Base-by-base conservation (phyloP, 2,797 vertebrate genomes). In the Onychomys torridus region DNA sequence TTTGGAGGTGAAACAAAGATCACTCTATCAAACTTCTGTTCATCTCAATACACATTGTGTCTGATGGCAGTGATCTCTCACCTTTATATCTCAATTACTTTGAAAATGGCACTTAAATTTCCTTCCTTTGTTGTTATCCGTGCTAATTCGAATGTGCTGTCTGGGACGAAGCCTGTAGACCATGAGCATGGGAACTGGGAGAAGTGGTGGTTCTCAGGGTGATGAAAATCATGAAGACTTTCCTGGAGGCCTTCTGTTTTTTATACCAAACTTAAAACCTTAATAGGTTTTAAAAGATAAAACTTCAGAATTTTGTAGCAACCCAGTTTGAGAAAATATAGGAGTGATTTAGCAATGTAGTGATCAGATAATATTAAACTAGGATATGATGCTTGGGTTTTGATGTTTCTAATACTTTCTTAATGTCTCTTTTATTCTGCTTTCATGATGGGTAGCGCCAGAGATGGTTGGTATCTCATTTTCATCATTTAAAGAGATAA, bases 401-500 rank as follows among this genome's bases (percentile, higher is more conserved):
- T 90, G 46, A 76, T 88, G 27, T 52, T 89, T 95, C 92, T 94
- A 95, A 88, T 83, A 75, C 75, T 98, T 95, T 98, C 95, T 93
- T 98, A 94, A 97, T 98, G 46, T 97, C 90, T 98, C 95, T 97
- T 98, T 97, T 87, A 98, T 90, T 97, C 89, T 98, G 98, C 98
- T 98, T 98, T 96, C 99, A 94, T 97, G 98, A 97, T 91, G 98
- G 95, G 92, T 98, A 99, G 99, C 99, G 99, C 96, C 99, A 99
- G 98, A 99, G 99, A 99, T 99, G 99, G 99, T 99, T 99, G 97
- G 99, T 99, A 99, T 98, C 96, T 93, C 71, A 78, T 97, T 97
- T 96, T 97, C 23, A 89, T 93, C 81, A 89, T 95, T 96, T 92
- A 90, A 95, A 82, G 12, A 86, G 59, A 5, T 91, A 95, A 71